Percentiles rank a stretch among this genome's conserved stretches.
phyloP scores from a whole-genome alignment of 2,797 vertebrate species.

The Melanotaenia trifasciata region DNA sequence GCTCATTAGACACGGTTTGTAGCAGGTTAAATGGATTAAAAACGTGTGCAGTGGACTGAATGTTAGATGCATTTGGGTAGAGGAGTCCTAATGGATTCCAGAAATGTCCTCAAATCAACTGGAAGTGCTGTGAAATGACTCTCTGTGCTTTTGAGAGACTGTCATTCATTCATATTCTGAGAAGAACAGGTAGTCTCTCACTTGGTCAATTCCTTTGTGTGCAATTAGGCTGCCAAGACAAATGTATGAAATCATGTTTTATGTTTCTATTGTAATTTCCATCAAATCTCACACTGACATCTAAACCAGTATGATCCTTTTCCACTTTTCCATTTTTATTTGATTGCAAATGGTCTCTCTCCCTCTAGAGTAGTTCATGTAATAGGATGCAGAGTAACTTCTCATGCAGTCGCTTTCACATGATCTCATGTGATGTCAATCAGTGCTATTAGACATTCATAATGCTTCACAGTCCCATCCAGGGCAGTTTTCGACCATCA shows the following conservation, averaged over 20 bases:
- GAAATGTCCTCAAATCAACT: constrained; percentile 12
- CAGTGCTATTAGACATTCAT: constrained; percentile 44
- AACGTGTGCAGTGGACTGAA: background rate
- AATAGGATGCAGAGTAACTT: constrained; percentile 40
- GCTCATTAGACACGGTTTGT: background rate
- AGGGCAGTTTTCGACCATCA: constrained; percentile 19
- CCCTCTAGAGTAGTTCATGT: constrained; percentile 14
- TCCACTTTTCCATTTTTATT: constrained; percentile 26
- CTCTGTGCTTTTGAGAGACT: constrained; percentile 3
- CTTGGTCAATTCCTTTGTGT: constrained; percentile 5
- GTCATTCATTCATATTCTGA: constrained; percentile 12
- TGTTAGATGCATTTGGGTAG: background rate
- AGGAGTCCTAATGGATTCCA: constrained; percentile 3
- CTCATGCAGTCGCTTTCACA: constrained; percentile 46
- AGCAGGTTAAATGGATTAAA: background rate
- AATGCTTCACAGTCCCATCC: constrained; percentile 32
- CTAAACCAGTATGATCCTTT: constrained; percentile 9
- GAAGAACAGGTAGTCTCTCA: constrained; percentile 28
- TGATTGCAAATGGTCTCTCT: constrained; percentile 36
- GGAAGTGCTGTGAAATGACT: constrained; percentile 17
- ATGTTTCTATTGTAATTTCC: background rate
- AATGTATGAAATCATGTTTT: constrained; percentile 21
- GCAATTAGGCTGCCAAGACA: background rate
- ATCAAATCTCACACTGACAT: constrained; percentile 16
- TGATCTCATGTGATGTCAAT: constrained; percentile 57